Evolutionary conservation across 2,797 vertebrate genomes (phyloP).

Genomic region (Typhlichthys eigenmanni): DNA sequence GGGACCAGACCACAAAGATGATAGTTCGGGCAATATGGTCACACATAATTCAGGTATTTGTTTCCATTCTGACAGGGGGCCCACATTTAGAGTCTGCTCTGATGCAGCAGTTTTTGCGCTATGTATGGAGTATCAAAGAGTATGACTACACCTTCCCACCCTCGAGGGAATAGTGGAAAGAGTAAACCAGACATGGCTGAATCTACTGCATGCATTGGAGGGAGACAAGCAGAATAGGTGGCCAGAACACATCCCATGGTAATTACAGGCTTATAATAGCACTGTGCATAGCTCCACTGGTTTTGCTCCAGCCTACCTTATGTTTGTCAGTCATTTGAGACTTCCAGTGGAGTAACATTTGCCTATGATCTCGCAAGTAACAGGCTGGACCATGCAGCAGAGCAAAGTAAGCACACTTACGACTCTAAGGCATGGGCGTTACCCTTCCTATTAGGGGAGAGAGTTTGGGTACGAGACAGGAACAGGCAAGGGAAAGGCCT

Average conservation of each 20-base stretch:
- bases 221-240: background rate
- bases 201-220: background rate
- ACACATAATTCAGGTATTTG: background rate
- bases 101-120: background rate
- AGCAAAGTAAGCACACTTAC: background rate
- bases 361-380: background rate
- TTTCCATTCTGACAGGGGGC: constrained; percentile 3
- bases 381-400: background rate
- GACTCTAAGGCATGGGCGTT: background rate
- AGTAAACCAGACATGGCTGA: background rate
- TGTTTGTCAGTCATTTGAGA: background rate
- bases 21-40: constrained; percentile 1
- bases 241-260: background rate
- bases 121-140: constrained; percentile 2
- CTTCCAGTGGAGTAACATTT: background rate
- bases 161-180: background rate
- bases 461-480: background rate
- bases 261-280: constrained; percentile 18
- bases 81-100: constrained; percentile 2
- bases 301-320: constrained; percentile 1
- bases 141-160: background rate
- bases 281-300: constrained; percentile 2
- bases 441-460: background rate
- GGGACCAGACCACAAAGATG: background rate
- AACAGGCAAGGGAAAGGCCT: constrained; percentile 22